Base-by-base conservation (phyloP, 1,140 invertebrate species). In the Pinna nobilis region DNA sequence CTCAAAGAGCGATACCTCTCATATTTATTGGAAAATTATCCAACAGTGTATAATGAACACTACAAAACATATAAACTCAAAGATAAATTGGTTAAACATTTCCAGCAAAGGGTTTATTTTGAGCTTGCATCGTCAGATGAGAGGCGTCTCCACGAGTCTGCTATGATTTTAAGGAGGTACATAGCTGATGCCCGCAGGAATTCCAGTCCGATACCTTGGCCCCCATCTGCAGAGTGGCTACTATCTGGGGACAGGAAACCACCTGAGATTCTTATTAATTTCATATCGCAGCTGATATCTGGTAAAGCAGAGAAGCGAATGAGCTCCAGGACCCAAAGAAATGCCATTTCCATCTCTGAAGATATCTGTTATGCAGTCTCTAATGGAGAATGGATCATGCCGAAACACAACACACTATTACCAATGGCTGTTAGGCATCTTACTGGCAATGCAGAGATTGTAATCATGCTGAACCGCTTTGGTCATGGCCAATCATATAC, bases 381-480 rank as follows among this genome's bases (percentile, higher is more conserved):
- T 9, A 33, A 64, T 53, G 73, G 73, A 33, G 32, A 75, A 28
- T 75, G 57, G 61, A 20, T 1, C 15, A 69, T 69, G 60, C 66
- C 72, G n/a, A 68, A 61, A 51, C 65, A 68, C 35, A n/a, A n/a
- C n/a, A 35, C 68, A 2, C 33, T 74, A 2, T 20, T 74, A 23
- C 44, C 47, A 63, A 75, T 69, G 65, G 44, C 65, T 11, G 4
- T 75, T 25, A 9, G 66, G 7, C 59, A 75, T 64, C 35, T 70
- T 2, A 75, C 72, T 69, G 72, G 72, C 1, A 67, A 66, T 67
- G 71, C 71, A 25, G 63, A 73, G 35, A 32, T 73, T 25, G 33
- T 59, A 0, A 74, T 57, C 2, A 41, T 74, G 15, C 23, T 74
- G 32, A 73, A 60, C 32, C 71, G 64, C 4, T 67, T 47, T 51